Evolutionary conservation across 2,797 vertebrate genomes (phyloP).

Genomic region (Sebastes jordani): DNA sequence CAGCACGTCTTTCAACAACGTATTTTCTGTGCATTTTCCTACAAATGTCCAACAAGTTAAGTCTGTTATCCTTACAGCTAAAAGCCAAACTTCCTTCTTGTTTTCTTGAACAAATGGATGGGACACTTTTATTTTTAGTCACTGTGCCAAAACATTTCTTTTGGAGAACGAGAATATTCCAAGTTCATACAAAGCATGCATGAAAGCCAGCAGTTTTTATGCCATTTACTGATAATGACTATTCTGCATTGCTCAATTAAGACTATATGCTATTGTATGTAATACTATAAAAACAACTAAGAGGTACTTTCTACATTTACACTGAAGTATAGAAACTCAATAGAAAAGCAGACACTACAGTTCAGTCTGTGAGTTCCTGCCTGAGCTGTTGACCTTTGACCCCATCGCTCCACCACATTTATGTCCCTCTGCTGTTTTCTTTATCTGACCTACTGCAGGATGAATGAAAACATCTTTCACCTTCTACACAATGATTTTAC

Average conservation of each 20-base stretch:
- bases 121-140: too few species aligned
- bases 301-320: background rate
- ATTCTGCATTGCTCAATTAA: background rate
- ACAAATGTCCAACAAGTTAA: too few species aligned
- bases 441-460: background rate
- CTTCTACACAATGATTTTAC: background rate
- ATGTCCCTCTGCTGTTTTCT: background rate
- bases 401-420: background rate
- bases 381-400: conserved; percentile 20
- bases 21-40: too few species aligned
- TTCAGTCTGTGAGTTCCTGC: background rate
- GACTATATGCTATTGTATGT: background rate
- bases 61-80: too few species aligned
- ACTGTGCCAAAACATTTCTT: too few species aligned
- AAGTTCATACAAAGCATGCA: background rate
- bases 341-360: background rate
- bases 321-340: background rate
- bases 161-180: background rate
- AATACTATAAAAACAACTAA: background rate
- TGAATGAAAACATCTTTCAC: background rate
- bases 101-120: too few species aligned
- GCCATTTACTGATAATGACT: too few species aligned
- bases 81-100: too few species aligned
- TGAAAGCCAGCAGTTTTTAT: too few species aligned
- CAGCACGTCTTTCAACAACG: fast-evolving